Conservation (phyloP, 2,113 vertebrate genomes). For the Otocyon megalotis region DNA sequence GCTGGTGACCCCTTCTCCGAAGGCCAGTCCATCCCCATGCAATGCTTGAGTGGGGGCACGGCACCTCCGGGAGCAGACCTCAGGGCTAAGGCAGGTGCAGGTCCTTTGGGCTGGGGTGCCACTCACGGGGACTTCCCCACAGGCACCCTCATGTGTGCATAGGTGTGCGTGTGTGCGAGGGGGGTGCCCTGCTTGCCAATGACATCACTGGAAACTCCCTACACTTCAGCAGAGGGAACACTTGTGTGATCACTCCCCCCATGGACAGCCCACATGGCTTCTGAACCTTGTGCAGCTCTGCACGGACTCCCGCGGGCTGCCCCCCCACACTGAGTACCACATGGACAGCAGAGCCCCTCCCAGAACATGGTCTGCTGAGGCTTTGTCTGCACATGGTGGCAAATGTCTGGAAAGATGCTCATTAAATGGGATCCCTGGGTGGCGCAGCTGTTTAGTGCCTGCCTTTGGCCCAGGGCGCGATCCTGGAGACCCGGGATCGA, state of each 20-base stretch:
- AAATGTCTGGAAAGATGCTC: neutral
- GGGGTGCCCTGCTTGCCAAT: neutral
- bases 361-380: no score
- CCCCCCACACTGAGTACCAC: neutral
- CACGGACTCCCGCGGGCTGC: neutral
- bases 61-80: no score
- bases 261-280: neutral
- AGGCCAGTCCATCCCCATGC: no score
- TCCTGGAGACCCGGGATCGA: no score
- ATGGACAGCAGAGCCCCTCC: no score
- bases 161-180: fast-evolving
- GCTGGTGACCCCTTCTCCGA: no score
- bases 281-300: fast-evolving
- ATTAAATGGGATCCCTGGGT: no score
- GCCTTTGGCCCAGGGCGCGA: no score
- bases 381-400: no score
- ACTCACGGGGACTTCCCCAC: neutral
- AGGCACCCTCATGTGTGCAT: neutral
- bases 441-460: no score
- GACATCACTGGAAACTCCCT: neutral
- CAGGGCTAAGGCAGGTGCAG: neutral
- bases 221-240: fast-evolving
- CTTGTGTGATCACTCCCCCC: fast-evolving
- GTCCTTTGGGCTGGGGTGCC: neutral
- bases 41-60: no score